A percentile compares a stretch with the other conserved stretches of the same genome.
phyloP scores from a whole-genome alignment of 35 echinoderm and acorn worm genomes.

The Amphiura filiformis region DNA sequence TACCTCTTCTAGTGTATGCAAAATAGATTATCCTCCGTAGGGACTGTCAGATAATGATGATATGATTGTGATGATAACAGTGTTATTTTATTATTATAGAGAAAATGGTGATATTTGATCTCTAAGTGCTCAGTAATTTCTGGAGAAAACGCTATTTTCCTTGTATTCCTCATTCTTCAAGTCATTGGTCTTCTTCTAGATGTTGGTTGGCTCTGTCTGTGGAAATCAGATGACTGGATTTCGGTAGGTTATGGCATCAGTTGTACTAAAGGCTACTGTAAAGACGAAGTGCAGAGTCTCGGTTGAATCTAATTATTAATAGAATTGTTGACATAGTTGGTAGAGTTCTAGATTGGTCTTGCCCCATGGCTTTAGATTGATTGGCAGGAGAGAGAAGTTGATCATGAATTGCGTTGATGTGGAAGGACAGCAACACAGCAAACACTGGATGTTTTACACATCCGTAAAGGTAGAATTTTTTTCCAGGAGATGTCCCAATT shows the following conservation, averaged over 20 bases:
- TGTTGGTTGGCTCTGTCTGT: neutral
- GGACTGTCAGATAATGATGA: neutral
- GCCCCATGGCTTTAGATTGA: constrained; percentile 6
- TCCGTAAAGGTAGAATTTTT: neutral
- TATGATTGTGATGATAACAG: no score
- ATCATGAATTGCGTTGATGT: neutral
- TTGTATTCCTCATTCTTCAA: neutral
- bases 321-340: constrained; percentile 7
- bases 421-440: neutral
- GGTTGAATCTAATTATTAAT: neutral
- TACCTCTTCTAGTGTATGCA: neutral
- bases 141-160: neutral
- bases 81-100: neutral
- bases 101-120: neutral
- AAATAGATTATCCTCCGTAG: neutral
- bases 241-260: neutral
- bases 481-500: constrained; percentile 1
- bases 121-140: neutral
- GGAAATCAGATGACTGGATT: neutral
- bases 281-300: neutral
- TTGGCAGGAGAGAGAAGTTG: neutral
- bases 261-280: constrained; percentile 3
- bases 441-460: no score
- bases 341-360: constrained; percentile 19
- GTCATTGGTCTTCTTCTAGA: neutral